Conservation (phyloP, 2,113 vertebrate species). For the Archocentrus centrarchus region DNA sequence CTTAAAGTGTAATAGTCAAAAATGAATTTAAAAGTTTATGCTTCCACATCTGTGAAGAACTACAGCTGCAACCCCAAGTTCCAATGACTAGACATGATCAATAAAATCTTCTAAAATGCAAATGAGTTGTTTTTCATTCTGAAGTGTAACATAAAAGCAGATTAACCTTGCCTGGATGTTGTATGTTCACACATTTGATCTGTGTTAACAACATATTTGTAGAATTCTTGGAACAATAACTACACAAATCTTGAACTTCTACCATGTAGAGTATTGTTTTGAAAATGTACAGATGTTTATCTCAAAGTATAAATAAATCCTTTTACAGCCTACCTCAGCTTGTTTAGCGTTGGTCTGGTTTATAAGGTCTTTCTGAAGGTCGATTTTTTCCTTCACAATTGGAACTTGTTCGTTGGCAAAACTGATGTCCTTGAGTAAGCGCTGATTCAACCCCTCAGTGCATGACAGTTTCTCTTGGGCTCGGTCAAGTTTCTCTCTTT, state of each 20-base stretch:
- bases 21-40: neutral
- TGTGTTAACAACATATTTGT: neutral
- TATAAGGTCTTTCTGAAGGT: constrained; percentile 69
- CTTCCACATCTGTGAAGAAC: neutral
- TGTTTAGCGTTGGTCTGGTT: constrained; percentile 55
- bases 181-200: neutral
- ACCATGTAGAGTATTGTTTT: neutral
- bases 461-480: constrained; percentile 64
- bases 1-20: constrained; percentile 53
- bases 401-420: constrained; percentile 81
- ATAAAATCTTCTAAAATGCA: neutral
- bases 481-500: constrained; percentile 55
- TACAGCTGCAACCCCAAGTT: neutral
- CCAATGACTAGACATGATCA: neutral
- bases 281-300: neutral
- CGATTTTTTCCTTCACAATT: constrained; percentile 82
- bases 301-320: neutral
- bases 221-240: neutral
- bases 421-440: constrained; percentile 74
- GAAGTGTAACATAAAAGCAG: constrained; percentile 1
- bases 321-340: constrained; percentile 72
- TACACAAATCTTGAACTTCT: neutral
- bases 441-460: constrained; percentile 69
- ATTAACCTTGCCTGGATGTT: constrained; percentile 1
- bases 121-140: neutral